A percentile compares a stretch with the other conserved stretches of the same genome.
phyloP scores from a whole-genome alignment of 2,113 vertebrate genomes.

The Camarhynchus parvulus region DNA sequence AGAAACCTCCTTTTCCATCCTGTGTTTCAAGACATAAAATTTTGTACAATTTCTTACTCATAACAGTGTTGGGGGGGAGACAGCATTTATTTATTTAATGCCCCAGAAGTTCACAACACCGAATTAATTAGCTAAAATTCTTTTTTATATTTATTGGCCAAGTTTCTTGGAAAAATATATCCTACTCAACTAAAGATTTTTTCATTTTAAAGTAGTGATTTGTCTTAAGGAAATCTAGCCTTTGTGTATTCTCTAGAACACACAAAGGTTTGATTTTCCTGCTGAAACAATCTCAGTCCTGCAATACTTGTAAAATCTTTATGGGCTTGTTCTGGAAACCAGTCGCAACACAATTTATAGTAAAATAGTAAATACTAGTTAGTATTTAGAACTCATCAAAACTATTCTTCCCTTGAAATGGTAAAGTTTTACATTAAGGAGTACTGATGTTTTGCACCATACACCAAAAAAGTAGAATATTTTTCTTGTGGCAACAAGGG shows the following conservation, averaged over 20 bases:
- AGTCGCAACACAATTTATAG: background rate
- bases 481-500: background rate
- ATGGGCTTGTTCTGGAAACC: background rate
- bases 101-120: background rate
- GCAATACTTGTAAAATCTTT: background rate
- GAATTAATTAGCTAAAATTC: background rate
- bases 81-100: background rate
- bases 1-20: background rate
- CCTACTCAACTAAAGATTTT: background rate
- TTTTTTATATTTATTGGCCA: background rate
- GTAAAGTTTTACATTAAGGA: background rate
- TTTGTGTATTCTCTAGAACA: background rate
- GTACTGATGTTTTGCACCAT: background rate
- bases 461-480: background rate
- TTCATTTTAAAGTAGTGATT: background rate
- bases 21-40: background rate
- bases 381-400: background rate
- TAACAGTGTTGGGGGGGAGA: rapidly evolving
- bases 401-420: background rate
- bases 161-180: background rate
- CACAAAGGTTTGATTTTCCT: background rate
- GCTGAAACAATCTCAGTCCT: background rate
- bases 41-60: background rate
- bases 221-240: background rate
- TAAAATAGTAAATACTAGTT: background rate